phyloP scores from a whole-genome alignment of 1,140 invertebrate genomes.

The Stratiolaelaps scimitus region DNA sequence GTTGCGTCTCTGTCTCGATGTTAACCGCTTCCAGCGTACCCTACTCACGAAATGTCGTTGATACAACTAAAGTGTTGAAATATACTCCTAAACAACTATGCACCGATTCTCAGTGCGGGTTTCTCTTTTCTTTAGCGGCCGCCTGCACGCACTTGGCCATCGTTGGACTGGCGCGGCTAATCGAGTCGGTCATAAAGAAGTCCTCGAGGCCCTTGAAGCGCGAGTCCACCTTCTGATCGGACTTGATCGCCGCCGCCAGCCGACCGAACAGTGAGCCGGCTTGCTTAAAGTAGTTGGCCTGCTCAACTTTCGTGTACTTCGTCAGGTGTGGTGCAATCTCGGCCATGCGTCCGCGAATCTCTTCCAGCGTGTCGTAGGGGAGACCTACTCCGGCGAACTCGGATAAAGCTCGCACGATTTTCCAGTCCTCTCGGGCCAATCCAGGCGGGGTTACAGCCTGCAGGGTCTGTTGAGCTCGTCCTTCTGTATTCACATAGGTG shows the following conservation, averaged over 20 bases:
- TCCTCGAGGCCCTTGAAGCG: constrained; percentile 70
- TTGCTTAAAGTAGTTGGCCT: constrained; percentile 57
- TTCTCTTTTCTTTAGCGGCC: constrained; percentile 58
- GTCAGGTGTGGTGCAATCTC: constrained; percentile 78
- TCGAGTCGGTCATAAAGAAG: constrained; percentile 95
- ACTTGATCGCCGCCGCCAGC: constrained; percentile 47
- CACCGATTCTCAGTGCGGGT: constrained; percentile 34
- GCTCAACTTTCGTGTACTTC: constrained; percentile 65
- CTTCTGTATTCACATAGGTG: constrained; percentile 95
- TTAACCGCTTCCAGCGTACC: too few species aligned
- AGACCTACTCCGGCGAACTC: constrained; percentile 66
- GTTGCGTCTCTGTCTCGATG: too few species aligned
- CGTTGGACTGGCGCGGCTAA: constrained; percentile 87
- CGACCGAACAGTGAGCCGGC: constrained; percentile 40
- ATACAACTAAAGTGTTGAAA: too few species aligned
- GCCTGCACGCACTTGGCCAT: constrained; percentile 98
- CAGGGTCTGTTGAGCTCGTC: constrained; percentile 81
- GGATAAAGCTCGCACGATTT: constrained; percentile 79
- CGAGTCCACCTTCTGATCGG: constrained; percentile 55
- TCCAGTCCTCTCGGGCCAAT: constrained; percentile 91
- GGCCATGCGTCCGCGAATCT: constrained; percentile 65
- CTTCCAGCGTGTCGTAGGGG: constrained; percentile 75
- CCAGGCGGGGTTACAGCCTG: constrained; percentile 85
- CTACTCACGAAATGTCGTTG: too few species aligned
- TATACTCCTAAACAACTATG: too few species aligned